Evolutionary conservation across 2,797 vertebrate genomes (phyloP).

Genomic region (Ptychadena robeensis): DNA sequence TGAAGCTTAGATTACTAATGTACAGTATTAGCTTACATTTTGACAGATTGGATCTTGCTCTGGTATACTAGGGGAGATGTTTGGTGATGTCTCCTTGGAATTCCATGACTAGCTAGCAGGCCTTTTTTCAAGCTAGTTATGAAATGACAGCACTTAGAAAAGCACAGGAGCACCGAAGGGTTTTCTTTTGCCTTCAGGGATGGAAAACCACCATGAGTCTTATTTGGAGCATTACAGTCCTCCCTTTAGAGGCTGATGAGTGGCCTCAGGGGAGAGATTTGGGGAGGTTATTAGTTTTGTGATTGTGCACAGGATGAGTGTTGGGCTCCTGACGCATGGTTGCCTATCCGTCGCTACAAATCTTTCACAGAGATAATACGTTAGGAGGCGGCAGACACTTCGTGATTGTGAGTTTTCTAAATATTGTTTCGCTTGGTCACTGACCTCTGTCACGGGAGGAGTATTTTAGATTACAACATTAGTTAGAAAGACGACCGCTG

Average conservation of each 20-base stretch:
- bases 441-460: slow-evolving; percentile 34
- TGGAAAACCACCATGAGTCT: neutral
- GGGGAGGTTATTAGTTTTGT: slow-evolving; percentile 28
- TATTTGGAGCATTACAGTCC: neutral
- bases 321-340: neutral
- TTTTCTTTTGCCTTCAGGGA: neutral
- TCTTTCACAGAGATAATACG: slow-evolving; percentile 29
- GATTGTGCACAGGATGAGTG: neutral
- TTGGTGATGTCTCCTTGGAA: too few relatives aligned
- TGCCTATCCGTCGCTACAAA: slow-evolving; percentile 7
- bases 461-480: slow-evolving; percentile 51
- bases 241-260: neutral
- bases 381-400: slow-evolving; percentile 23
- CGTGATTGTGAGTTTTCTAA: slow-evolving; percentile 10
- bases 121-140: too few relatives aligned
- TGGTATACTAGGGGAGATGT: too few relatives aligned
- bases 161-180: too few relatives aligned
- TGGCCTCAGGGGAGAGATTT: slow-evolving; percentile 30
- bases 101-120: too few relatives aligned
- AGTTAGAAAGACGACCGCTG: slow-evolving; percentile 23
- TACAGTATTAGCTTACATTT: too few relatives aligned
- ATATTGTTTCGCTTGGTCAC: slow-evolving; percentile 42
- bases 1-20: too few relatives aligned
- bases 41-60: too few relatives aligned
- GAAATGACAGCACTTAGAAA: too few relatives aligned